Percentiles rank a stretch among this genome's conserved stretches.
Evolutionary conservation across 1,140 invertebrate species (phyloP).

Genomic region (Drosophila asahinai): DNA sequence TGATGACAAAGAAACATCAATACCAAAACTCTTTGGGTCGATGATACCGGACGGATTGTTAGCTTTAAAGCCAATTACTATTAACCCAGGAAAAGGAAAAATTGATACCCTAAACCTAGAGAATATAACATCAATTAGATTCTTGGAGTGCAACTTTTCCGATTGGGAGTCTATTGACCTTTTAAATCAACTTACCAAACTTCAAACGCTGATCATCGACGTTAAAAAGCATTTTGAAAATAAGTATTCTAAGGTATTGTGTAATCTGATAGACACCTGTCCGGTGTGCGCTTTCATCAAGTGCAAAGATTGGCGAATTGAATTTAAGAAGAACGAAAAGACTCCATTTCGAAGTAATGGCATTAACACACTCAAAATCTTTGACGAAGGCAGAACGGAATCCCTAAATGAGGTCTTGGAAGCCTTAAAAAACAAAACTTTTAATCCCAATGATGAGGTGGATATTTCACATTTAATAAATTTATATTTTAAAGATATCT

Average conservation of each 20-base stretch:
- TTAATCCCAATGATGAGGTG: background rate
- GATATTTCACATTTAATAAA: background rate
- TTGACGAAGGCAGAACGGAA: no score
- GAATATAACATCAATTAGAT: conserved; percentile 1
- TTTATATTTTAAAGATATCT: background rate
- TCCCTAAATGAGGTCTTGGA: background rate
- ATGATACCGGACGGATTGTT: no score
- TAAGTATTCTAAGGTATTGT: background rate
- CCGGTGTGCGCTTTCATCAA: background rate
- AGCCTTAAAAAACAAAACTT: background rate
- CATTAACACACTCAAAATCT: no score
- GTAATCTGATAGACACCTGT: background rate
- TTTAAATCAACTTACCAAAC: background rate
- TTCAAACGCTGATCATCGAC: background rate
- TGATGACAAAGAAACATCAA: no score
- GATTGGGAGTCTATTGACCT: background rate
- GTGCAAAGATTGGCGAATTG: accelerated
- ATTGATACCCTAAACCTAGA: background rate
- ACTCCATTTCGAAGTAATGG: no score
- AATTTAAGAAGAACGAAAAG: background rate
- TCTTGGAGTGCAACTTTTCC: background rate
- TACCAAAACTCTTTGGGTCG: no score
- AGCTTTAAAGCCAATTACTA: no score
- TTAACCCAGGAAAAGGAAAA: no score
- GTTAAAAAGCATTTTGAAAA: background rate